A percentile compares a stretch with the other conserved stretches of the same genome.
phyloP scores from a whole-genome alignment of 2,888 invertebrate genomes.

The Masnerella sp. region DNA sequence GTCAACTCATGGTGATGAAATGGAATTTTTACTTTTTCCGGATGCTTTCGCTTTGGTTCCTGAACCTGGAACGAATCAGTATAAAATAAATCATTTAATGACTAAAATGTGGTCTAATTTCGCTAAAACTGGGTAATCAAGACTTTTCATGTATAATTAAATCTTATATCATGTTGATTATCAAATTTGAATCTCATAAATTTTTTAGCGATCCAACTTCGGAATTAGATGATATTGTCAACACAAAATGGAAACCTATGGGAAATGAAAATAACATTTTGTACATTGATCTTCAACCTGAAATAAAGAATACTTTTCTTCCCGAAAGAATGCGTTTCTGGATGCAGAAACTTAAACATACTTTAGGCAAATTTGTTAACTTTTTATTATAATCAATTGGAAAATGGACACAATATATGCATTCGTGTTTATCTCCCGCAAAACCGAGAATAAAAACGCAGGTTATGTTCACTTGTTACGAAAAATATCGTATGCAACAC shows the following conservation, averaged over 20 bases:
- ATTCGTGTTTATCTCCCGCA: no score
- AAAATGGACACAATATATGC: no score
- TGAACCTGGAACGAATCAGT: slow-evolving; percentile 69
- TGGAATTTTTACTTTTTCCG: slow-evolving; percentile 77
- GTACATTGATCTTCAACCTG: slow-evolving; percentile 72
- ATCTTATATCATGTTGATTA: no score
- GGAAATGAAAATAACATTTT: slow-evolving; percentile 72
- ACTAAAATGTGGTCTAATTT: slow-evolving; percentile 79
- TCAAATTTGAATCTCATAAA: no score
- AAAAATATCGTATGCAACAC: no score
- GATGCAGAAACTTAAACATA: slow-evolving; percentile 75
- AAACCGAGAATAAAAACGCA: no score
- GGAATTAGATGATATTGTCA: slow-evolving; percentile 70
- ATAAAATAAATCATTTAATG: slow-evolving; percentile 74
- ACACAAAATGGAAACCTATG: slow-evolving; percentile 76
- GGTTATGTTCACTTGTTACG: no score
- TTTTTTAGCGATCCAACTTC: slow-evolving; percentile 74
- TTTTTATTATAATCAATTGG: slow-evolving; percentile 4
- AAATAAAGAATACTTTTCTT: slow-evolving; percentile 71
- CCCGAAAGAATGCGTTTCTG: slow-evolving; percentile 76
- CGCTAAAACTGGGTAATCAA: slow-evolving; percentile 76
- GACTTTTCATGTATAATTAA: background rate
- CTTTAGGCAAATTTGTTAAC: slow-evolving; percentile 62
- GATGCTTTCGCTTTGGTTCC: slow-evolving; percentile 71
- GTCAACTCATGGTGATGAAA: slow-evolving; percentile 79